Base-by-base conservation (phyloP, 2,888 invertebrate species). In the Seira sanloemensis region DNA sequence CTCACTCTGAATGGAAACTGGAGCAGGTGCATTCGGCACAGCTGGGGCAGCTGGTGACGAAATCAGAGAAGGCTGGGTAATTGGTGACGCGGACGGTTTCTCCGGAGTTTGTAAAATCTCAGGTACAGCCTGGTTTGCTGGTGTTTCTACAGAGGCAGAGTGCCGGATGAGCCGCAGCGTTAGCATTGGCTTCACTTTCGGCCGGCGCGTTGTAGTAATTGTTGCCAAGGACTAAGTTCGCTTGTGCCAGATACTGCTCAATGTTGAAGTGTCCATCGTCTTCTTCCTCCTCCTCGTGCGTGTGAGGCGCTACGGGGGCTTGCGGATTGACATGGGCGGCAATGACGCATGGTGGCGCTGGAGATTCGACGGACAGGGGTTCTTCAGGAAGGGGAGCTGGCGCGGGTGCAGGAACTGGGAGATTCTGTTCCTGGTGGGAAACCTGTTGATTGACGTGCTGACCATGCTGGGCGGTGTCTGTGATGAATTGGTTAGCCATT, bases 211-310 rank as follows among this genome's bases (percentile, higher is more conserved):
- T 7, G 25, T 67, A 24, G 7, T 18, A 18, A 25, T 50, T 72
- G 9, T 19, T 18, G 12, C 58, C 68, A 0, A 68, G 62, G n/a
- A 71, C 78, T 25, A 78, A n/a, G 46, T n/a, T 71, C 16, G 78
- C 78, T 46, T 78, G 78, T 23, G 78, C 78, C 18, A 78, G 58
- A 54, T 78, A 78, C 9, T 21, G 26, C 2, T 71, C 71, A 2
- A 78, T 16, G 18, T 78, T 54, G 24, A 78, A 78, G 24, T 24
- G 25, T 18, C 7, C 12, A 0, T 54, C 58, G 0, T 27, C 69
- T 19, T 78, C 69, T 18, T 58, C 18, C 18, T 58, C 12, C 4
- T n/a, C 12, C 18, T n/a, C n/a, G 18, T 58, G 58, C 18, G 12
- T 7, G 7, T 58, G 58, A 58, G 18, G 18, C 18, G 37, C 37